Conservation (phyloP, 2,888 invertebrate genomes). For the Stegana nigrithorax region DNA sequence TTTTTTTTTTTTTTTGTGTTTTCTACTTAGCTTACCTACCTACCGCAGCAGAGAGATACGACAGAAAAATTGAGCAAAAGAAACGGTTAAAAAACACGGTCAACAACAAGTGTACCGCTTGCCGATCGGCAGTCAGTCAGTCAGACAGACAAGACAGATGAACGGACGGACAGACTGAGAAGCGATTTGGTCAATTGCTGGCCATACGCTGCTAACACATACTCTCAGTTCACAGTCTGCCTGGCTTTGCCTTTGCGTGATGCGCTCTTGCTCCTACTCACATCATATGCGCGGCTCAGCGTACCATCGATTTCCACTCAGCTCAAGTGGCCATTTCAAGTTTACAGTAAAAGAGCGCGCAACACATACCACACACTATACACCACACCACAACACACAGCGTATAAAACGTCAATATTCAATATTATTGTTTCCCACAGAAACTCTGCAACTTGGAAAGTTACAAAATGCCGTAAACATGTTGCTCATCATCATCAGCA, state of each 20-base stretch:
- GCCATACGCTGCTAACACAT: too few relatives aligned
- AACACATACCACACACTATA: background rate
- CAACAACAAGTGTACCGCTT: constrained; percentile 63
- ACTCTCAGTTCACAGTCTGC: too few relatives aligned
- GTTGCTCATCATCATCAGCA: constrained; percentile 7
- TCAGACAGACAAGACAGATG: background rate
- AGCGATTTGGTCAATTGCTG: constrained; percentile 60
- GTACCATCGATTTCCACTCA: constrained; percentile 65
- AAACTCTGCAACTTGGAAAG: constrained; percentile 34
- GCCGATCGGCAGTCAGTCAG: constrained; percentile 58
- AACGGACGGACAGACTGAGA: constrained; percentile 40
- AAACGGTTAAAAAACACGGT: constrained; percentile 53
- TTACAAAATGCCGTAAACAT: constrained; percentile 20
- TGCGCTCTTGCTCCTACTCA: too few relatives aligned
- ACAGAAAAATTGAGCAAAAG: constrained; percentile 8
- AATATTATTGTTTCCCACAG: constrained; percentile 61
- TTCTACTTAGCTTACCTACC: constrained; percentile 42
- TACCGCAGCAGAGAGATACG: constrained; percentile 39
- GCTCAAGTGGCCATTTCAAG: constrained; percentile 61
- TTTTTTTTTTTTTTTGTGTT: too few relatives aligned
- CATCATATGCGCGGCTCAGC: constrained; percentile 27
- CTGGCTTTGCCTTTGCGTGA: too few relatives aligned
- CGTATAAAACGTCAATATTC: constrained; percentile 40
- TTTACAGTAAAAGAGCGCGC: constrained; percentile 46
- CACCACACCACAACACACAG: constrained; percentile 19